phyloP scores from a whole-genome alignment of 2,797 vertebrate genomes.

The Gymnoscopelus microlampas region DNA sequence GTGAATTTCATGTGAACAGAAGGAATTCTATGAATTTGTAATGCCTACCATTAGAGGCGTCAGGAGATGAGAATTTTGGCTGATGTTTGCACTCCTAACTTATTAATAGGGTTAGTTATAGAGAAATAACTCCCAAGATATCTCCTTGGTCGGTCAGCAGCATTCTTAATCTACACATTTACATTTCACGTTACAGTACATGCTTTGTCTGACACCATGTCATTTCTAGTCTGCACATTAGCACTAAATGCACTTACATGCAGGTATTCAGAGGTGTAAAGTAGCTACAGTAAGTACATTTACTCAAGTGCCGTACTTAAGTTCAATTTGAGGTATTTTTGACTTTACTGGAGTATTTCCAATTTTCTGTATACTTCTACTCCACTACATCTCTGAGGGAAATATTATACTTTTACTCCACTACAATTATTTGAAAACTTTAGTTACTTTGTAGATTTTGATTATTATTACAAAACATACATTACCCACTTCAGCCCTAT shows the following conservation, averaged over 20 bases:
- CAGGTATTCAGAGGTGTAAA: neutral
- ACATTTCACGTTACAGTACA: neutral
- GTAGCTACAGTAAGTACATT: too few species aligned
- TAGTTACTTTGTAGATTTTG: too few species aligned
- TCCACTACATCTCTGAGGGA: too few species aligned
- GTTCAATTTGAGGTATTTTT: too few species aligned
- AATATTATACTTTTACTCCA: too few species aligned
- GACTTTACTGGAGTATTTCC: too few species aligned
- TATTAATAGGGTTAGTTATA: conserved; percentile 21
- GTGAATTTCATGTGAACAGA: conserved; percentile 21
- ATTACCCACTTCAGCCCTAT: neutral
- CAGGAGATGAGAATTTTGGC: conserved; percentile 17
- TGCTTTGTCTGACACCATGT: neutral
- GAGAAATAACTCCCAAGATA: conserved; percentile 5
- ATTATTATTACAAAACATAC: too few species aligned
- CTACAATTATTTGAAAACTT: too few species aligned
- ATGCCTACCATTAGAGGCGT: conserved; percentile 35
- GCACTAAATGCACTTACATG: neutral
- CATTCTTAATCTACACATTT: neutral
- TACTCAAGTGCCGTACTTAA: too few species aligned
- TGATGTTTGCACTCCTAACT: conserved; percentile 23
- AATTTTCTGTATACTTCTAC: too few species aligned
- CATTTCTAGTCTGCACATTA: conserved; percentile 2
- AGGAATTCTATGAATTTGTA: conserved; percentile 45
- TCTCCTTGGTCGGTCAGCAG: neutral